Conservation (phyloP, 2,113 vertebrate genomes). For the Heloderma charlesbogerti region DNA sequence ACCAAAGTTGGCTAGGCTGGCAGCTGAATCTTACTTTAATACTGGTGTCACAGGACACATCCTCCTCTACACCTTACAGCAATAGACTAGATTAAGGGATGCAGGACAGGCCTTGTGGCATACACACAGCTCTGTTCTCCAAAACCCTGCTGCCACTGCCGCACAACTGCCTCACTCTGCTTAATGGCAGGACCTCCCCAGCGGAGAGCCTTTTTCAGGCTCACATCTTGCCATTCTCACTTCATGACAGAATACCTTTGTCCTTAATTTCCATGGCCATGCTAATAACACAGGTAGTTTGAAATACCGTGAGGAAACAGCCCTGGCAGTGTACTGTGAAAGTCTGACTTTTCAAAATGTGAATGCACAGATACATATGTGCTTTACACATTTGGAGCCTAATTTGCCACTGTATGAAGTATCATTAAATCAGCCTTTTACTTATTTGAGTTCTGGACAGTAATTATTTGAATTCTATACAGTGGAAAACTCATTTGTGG, state of each 20-base stretch:
- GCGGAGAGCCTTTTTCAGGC: neutral
- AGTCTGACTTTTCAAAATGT: neutral
- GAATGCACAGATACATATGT: neutral
- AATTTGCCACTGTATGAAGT: neutral
- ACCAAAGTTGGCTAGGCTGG: too few species aligned
- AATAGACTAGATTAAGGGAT: too few species aligned
- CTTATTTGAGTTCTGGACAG: neutral
- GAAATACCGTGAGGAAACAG: neutral
- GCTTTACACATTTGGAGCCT: neutral
- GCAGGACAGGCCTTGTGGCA: too few species aligned
- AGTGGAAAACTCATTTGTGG: neutral
- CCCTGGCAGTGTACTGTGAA: neutral
- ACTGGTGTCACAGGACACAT: too few species aligned
- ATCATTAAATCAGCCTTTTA: neutral
- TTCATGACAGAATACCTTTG: neutral
- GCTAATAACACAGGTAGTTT: neutral
- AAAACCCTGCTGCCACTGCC: too few species aligned
- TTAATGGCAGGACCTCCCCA: too few species aligned
- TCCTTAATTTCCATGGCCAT: neutral
- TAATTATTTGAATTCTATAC: neutral
- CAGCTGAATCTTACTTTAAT: too few species aligned
- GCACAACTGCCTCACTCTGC: too few species aligned
- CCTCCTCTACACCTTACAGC: too few species aligned
- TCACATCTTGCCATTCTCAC: neutral
- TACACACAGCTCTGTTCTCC: too few species aligned